A percentile compares a stretch with the other conserved stretches of the same genome.
phyloP scores from a whole-genome alignment of 23 tunicate species.

The Pegea sp. region DNA sequence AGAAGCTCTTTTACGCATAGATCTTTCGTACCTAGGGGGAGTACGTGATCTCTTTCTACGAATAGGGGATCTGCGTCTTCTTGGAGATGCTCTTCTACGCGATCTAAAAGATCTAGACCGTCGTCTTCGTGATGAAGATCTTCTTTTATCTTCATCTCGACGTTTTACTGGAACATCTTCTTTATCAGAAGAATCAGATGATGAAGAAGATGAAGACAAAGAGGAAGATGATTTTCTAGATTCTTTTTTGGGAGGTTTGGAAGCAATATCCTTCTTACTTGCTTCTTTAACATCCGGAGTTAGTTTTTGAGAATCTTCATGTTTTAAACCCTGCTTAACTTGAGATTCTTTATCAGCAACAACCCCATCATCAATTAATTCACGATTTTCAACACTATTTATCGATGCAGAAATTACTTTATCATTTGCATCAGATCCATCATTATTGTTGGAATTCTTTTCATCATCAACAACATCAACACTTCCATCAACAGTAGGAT shows the following conservation, averaged over 20 bases:
- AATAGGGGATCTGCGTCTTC: neutral
- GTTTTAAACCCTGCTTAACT: neutral
- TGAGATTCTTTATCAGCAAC: neutral
- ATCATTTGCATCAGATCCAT: too few species aligned
- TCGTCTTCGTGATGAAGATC: neutral
- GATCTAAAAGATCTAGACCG: neutral
- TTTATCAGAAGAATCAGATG: too few species aligned
- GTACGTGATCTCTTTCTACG: neutral
- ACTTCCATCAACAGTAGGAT: too few species aligned
- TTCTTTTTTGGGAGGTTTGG: neutral
- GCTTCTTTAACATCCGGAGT: neutral
- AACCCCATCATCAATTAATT: too few species aligned
- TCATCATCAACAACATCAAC: too few species aligned
- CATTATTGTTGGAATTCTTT: too few species aligned
- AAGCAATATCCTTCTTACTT: neutral
- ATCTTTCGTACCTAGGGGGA: neutral
- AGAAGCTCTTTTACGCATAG: too few species aligned
- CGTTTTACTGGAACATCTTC: too few species aligned
- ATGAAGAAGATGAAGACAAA: neutral
- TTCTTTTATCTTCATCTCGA: too few species aligned
- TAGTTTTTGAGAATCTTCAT: neutral
- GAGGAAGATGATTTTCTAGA: neutral
- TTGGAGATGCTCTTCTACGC: slow-evolving; percentile 1
- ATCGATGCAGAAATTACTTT: too few species aligned
- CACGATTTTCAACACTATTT: too few species aligned